Evolutionary conservation across 2,113 vertebrate species (phyloP), one percentile per base, ranked within the genome.

Genomic region (Camelus bactrianus): DNA sequence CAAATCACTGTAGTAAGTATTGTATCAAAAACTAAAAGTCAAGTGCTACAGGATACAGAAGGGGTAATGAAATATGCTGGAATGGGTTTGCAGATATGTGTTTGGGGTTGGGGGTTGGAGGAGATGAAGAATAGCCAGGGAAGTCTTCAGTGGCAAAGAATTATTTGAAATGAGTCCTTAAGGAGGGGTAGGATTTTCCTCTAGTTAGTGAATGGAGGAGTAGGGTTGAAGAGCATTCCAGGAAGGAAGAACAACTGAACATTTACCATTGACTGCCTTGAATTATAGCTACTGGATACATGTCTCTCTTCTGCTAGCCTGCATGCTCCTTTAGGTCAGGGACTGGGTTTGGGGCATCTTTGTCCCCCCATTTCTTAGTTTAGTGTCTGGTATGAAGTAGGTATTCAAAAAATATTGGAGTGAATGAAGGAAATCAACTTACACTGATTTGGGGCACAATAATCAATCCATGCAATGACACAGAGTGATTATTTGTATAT

Each of bases 1-100:
- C 26, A 90, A 96, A 93, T 91, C 84, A 85, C 13, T 96, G 14
- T 92, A 88, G 60, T 97, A 90, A 97, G 22, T 62, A 70, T n/a
- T 81, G 28, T 86, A 91, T 76, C 80, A 91, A 95, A 97, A 97
- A 94, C 84, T 92, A 60, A 75, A 70, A 97, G 10, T 52, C 81
- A 93, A 94, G 64, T 92, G 60, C 13, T 93, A 32, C 28, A 24
- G 32, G 67, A 92, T 26, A 89, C 24, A 72, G 54, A 54, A 58
- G 9, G 46, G 84, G 17, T 89, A 90, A 95, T 80, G 64, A 88
- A 96, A 93, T 54, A 9, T 88, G 28, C 20, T 84, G 22, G n/a
- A 89, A 91, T 50, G 46, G 6, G 11, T 83, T 93, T 87, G 26
- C 35, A 70, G 73, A 3, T 86, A 65, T 46, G 10, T 72, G 52